Evolutionary conservation across 2,797 vertebrate genomes (phyloP).

Genomic region (Mormyrus hasselquistii): DNA sequence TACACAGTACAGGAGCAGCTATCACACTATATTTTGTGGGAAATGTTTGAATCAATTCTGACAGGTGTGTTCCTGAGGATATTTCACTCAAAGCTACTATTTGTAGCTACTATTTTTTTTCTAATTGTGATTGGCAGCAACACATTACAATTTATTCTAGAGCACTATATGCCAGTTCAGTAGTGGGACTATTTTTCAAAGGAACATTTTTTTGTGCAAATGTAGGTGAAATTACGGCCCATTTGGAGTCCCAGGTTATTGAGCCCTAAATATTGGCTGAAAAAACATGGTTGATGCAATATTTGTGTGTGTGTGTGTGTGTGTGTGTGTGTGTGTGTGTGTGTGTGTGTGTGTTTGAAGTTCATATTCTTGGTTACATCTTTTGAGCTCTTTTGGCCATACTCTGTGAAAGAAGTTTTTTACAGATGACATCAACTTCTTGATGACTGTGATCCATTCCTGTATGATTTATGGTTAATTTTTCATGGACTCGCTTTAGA

Average conservation of each 20-base stretch:
- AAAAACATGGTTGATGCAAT: neutral
- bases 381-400: neutral
- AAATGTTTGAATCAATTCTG: neutral
- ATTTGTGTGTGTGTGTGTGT: neutral
- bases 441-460: conserved; percentile 39
- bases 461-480: conserved; percentile 47
- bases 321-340: neutral
- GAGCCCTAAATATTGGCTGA: neutral
- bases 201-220: neutral
- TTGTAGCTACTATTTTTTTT: neutral
- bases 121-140: neutral
- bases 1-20: neutral
- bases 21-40: neutral
- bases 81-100: neutral
- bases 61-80: neutral
- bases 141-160: neutral
- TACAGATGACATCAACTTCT: conserved; percentile 26
- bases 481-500: conserved; percentile 51
- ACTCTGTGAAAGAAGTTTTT: conserved; percentile 24
- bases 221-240: neutral
- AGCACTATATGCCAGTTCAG: neutral
- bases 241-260: neutral
- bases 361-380: neutral
- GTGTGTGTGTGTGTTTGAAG: neutral
- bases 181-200: neutral